Conservation (phyloP, 2,888 invertebrate genomes). For the Nephrotoma appendiculata region DNA sequence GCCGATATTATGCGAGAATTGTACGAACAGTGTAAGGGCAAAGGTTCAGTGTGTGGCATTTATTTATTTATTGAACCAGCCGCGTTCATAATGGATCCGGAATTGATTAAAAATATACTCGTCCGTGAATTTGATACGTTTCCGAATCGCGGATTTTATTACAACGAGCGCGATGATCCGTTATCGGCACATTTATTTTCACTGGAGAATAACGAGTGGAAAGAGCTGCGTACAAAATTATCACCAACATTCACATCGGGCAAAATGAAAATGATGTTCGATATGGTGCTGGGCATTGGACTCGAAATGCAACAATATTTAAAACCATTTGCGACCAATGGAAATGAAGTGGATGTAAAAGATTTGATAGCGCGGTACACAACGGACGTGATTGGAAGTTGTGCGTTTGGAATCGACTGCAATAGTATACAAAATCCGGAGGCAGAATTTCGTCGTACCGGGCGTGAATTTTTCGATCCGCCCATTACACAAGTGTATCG, state of each 20-base stretch:
- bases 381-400: background rate
- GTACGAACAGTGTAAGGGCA: constrained; percentile 20
- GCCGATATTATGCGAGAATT: constrained; percentile 18
- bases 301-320: background rate
- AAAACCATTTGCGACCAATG: background rate
- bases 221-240: background rate
- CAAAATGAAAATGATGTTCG: background rate
- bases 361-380: background rate
- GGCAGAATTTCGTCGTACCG: no score
- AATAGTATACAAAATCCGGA: no score
- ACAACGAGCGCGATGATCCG: background rate
- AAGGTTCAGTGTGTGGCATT: constrained; percentile 19
- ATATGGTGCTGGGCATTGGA: background rate
- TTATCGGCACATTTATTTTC: background rate
- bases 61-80: constrained; percentile 20
- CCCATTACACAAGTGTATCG: no score
- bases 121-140: background rate
- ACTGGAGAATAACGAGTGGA: background rate
- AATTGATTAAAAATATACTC: background rate
- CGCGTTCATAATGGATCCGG: constrained; percentile 17
- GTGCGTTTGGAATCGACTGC: background rate
- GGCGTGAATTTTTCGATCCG: no score
- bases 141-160: background rate
- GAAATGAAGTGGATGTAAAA: background rate
- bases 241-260: background rate